Evolutionary conservation across 2,797 vertebrate genomes (phyloP).

Genomic region (Silurus lanzhouensis): DNA sequence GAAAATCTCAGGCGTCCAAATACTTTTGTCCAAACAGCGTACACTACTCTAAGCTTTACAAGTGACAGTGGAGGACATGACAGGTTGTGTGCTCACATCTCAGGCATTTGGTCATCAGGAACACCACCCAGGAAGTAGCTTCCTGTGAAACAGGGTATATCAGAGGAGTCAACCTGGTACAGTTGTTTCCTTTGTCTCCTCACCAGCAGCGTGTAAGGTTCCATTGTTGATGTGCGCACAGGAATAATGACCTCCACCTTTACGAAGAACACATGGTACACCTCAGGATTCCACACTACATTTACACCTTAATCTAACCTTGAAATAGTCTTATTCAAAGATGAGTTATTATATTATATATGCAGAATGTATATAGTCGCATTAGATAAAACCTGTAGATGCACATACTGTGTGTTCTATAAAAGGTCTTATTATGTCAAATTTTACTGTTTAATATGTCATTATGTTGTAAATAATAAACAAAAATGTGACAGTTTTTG

Average conservation of each 20-base stretch:
- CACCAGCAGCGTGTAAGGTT: slow-evolving; percentile 74
- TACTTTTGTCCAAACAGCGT: no score
- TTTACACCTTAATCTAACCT: neutral
- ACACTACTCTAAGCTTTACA: neutral
- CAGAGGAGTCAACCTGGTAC: slow-evolving; percentile 69
- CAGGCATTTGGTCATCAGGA: slow-evolving; percentile 76
- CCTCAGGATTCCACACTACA: neutral
- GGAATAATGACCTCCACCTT: slow-evolving; percentile 76
- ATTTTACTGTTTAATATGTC: neutral
- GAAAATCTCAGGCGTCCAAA: no score
- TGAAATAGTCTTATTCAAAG: neutral
- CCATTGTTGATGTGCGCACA: accelerated
- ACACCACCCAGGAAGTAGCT: slow-evolving; percentile 87
- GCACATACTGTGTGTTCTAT: neutral
- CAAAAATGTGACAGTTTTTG: neutral
- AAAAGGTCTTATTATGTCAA: no score
- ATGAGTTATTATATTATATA: neutral
- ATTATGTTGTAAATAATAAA: neutral
- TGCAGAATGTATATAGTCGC: neutral
- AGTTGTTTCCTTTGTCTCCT: slow-evolving; percentile 74
- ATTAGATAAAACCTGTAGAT: neutral
- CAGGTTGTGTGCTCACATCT: slow-evolving; percentile 67
- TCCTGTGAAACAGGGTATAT: slow-evolving; percentile 66
- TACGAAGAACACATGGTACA: slow-evolving; percentile 49
- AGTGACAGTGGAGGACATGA: neutral